Conservation (phyloP, 2,888 invertebrate genomes). For the Meiosimyza platycephala region DNA sequence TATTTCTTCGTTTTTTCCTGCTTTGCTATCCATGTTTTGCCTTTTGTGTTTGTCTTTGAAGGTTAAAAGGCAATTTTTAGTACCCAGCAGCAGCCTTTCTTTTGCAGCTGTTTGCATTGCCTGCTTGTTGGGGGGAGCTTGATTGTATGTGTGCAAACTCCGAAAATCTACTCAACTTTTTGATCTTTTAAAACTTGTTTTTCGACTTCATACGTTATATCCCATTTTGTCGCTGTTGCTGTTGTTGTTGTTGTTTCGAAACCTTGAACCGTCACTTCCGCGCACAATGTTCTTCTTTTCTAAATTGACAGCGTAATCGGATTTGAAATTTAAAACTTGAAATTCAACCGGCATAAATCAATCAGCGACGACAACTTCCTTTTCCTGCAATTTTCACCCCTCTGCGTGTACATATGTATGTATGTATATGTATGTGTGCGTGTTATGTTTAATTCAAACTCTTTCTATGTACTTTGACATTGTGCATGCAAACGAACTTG, state of each 20-base stretch:
- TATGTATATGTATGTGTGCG: no score
- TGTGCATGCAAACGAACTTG: constrained; percentile 23
- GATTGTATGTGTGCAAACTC: constrained; percentile 3
- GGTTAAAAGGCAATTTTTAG: constrained; percentile 7
- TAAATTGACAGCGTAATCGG: constrained; percentile 27
- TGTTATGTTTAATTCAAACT: constrained; percentile 36
- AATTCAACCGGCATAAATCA: constrained; percentile 37
- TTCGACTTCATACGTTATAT: not conserved
- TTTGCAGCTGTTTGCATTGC: not conserved
- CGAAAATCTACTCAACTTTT: constrained; percentile 24
- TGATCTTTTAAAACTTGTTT: constrained; percentile 38
- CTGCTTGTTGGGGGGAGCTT: not conserved
- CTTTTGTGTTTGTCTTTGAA: constrained; percentile 26
- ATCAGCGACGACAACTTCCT: constrained; percentile 24
- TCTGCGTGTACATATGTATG: constrained; percentile 48
- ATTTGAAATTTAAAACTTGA: constrained; percentile 36
- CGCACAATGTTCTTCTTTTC: constrained; percentile 1
- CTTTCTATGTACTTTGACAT: constrained; percentile 25
- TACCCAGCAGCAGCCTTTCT: not conserved
- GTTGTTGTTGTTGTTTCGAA: constrained; percentile 16
- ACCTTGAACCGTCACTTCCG: constrained; percentile 19
- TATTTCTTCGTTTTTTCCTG: no score
- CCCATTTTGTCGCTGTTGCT: constrained; percentile 14
- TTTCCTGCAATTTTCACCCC: constrained; percentile 27
- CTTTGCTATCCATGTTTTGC: no score